Base-by-base conservation (phyloP, 2,888 invertebrate genomes). In the Clanis bilineata region DNA sequence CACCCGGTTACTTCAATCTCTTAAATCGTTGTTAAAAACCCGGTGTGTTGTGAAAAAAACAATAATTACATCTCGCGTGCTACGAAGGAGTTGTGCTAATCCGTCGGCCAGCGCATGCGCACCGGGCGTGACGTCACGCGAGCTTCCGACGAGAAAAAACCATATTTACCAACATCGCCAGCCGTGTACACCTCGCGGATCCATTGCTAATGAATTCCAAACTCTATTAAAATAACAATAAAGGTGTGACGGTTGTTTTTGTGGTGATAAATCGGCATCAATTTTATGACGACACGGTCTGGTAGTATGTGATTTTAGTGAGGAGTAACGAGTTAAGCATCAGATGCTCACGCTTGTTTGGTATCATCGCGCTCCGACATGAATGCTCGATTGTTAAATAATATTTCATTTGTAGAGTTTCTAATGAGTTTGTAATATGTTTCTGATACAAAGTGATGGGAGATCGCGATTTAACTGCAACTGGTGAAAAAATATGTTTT, bases 41-140 rank as follows among this genome's bases (percentile, higher is more conserved):
- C 15, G n/a, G 56, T 25, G 39, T 38, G 39, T 54, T 43, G 39
- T 54, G 69, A 76, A 79, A 79, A n/a, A 78, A 78, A 72, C 57
- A 69, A 71, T 67, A 73, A 77, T 73, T 76, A 74, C 63, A 61
- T 70, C 66, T 79, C 70, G 80, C 80, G 80, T 81, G 80, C 72
- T 80, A 67, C 63, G 64, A 67, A 72, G 73, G 70, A 80, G 80
- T 80, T 73, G 77, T 72, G 70, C 73, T 80, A 76, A 80, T 80
- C 80, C 80, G 67, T 68, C 66, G 62, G 51, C 28, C 32, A 51
- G 72, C 74, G 80, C 80, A 67, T 60, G 77, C 76, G 80, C 81
- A 75, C 69, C 64, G 62, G 72, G 76, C 81, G 79, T 80, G 78
- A 79, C 81, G 74, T 81, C 81, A 81, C 81, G 81, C 81, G 72